Percentiles rank a stretch among this genome's conserved stretches.
These are phyloP conservation scores for Dryas iulia DNA, from an alignment of 1,140 invertebrate genomes.

Conservation along the genomic window DNA sequence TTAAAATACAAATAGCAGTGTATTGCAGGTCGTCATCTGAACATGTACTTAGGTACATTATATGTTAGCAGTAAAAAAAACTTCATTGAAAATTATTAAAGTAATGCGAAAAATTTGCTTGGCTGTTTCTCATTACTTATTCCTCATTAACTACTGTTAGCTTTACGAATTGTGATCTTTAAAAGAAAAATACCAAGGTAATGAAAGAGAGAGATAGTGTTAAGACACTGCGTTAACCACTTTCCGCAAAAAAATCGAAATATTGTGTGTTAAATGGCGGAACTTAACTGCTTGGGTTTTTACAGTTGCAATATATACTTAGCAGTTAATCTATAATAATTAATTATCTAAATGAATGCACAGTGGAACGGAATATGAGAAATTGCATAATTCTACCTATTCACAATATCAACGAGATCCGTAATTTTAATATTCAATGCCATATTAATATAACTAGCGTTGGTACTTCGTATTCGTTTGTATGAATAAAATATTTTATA, in stretches of 20 bases:
- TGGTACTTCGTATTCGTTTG: neutral
- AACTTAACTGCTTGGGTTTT: too few relatives aligned
- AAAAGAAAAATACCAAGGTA: too few relatives aligned
- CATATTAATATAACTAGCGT: neutral
- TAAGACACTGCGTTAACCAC: too few relatives aligned
- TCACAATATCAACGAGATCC: constrained; percentile 9
- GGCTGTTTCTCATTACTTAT: too few relatives aligned
- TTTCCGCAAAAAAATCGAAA: too few relatives aligned
- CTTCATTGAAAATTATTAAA: neutral
- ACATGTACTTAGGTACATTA: neutral
- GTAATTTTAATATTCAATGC: constrained; percentile 4
- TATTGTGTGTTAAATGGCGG: too few relatives aligned
- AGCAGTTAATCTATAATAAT: neutral
- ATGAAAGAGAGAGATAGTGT: too few relatives aligned
- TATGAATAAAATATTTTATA: constrained; percentile 18
- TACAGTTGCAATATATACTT: neutral
- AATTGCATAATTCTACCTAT: constrained; percentile 8
- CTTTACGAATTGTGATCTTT: too few relatives aligned
- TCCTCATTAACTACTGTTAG: too few relatives aligned
- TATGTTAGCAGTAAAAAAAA: neutral
- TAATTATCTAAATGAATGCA: neutral
- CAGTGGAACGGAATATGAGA: neutral
- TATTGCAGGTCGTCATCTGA: neutral
- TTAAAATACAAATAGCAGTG: neutral
- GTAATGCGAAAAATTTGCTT: too few relatives aligned